phyloP scores from a whole-genome alignment of 2,888 invertebrate species.

The Carcina quercana region DNA sequence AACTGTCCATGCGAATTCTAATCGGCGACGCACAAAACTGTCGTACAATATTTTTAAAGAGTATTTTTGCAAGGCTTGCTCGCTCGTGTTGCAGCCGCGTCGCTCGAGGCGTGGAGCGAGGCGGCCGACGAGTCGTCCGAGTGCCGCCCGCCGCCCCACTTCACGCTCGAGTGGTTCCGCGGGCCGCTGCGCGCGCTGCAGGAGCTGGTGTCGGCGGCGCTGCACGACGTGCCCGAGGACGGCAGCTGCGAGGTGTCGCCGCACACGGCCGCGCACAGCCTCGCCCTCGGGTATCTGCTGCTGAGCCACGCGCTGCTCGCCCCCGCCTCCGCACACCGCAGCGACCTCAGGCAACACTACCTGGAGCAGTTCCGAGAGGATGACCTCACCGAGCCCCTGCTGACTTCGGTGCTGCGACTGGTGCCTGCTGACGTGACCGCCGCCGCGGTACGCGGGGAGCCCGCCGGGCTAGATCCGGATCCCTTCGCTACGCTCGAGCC shows the following conservation, averaged over 20 bases:
- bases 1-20: no score
- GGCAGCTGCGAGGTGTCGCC: constrained; percentile 72
- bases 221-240: constrained; percentile 31
- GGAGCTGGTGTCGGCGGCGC: constrained; percentile 21
- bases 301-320: constrained; percentile 80
- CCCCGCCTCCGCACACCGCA: constrained; percentile 78
- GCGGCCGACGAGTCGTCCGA: constrained; percentile 18
- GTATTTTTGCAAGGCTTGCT: no score
- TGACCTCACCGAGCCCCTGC: not conserved
- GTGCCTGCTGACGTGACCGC: constrained; percentile 31
- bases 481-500: not conserved
- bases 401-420: constrained; percentile 29
- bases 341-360: constrained; percentile 83
- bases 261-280: constrained; percentile 73
- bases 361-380: constrained; percentile 59
- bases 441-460: constrained; percentile 17
- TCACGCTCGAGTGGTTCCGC: no score
- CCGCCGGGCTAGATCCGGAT: not conserved
- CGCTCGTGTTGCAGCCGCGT: constrained; percentile 35
- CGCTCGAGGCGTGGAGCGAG: constrained; percentile 27
- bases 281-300: constrained; percentile 81
- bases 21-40: no score
- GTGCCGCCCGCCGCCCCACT: constrained; percentile 11
- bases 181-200: constrained; percentile 24
- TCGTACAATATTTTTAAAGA: no score